Conservation (phyloP, 1,140 invertebrate genomes). For the Sitobion miscanthi region DNA sequence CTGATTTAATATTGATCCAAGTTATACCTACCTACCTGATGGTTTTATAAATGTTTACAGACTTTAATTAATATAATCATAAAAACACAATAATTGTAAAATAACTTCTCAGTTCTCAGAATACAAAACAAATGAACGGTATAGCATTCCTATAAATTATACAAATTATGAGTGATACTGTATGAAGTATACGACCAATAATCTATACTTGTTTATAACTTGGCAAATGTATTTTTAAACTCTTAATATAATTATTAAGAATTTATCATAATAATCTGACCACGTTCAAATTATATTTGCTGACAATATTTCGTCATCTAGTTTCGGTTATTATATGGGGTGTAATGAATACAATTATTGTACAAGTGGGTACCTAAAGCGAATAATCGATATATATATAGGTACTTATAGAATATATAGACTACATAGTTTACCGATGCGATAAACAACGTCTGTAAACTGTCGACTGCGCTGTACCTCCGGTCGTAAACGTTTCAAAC, state of each 20-base stretch:
- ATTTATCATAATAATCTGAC: not conserved
- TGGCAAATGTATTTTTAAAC: not conserved
- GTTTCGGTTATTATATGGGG: too few relatives aligned
- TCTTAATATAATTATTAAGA: not conserved
- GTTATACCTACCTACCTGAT: not conserved
- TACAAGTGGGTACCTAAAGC: too few relatives aligned
- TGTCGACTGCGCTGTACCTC: not conserved
- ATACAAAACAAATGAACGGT: not conserved
- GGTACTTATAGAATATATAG: too few relatives aligned
- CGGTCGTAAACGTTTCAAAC: not conserved
- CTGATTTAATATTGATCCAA: not conserved
- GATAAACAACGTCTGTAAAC: not conserved
- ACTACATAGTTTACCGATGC: not conserved
- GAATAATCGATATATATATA: too few relatives aligned
- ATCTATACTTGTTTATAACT: not conserved
- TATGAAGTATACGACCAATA: not conserved
- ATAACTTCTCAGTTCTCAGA: not conserved
- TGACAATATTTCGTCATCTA: too few relatives aligned
- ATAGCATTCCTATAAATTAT: not conserved
- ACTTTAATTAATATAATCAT: not conserved
- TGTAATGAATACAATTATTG: too few relatives aligned
- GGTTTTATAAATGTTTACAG: not conserved
- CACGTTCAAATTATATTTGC: not conserved
- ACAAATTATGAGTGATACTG: not conserved
- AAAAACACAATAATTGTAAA: not conserved